Percentiles rank a stretch among this genome's conserved stretches.
Conservation (phyloP, 2,888 invertebrate genomes). For the Euplexia lucipara region DNA sequence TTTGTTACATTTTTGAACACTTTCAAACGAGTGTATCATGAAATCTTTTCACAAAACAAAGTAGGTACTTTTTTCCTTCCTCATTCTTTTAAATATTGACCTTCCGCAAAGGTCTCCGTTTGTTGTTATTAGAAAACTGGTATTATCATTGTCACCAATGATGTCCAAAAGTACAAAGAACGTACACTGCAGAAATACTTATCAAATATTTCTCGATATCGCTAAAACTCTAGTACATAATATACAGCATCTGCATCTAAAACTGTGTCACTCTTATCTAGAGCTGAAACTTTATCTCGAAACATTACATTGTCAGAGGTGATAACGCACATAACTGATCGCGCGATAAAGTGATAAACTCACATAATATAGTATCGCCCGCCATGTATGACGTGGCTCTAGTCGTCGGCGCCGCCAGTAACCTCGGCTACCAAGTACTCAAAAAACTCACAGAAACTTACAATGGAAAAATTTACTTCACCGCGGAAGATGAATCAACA, state of each 20-base stretch:
- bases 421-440: conserved; percentile 85
- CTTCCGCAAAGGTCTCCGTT: too few relatives aligned
- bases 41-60: too few relatives aligned
- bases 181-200: too few relatives aligned
- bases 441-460: conserved; percentile 79
- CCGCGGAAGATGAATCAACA: conserved; percentile 82
- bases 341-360: conserved; percentile 82
- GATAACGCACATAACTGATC: conserved; percentile 83
- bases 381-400: conserved; percentile 86
- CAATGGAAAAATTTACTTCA: conserved; percentile 85
- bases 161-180: too few relatives aligned
- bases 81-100: too few relatives aligned
- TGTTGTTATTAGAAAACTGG: too few relatives aligned
- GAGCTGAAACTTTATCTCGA: conserved; percentile 69
- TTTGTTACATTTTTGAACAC: background rate
- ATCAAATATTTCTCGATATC: background rate
- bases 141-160: too few relatives aligned
- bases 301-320: conserved; percentile 73
- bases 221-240: conserved; percentile 36
- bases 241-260: conserved; percentile 73
- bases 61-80: too few relatives aligned
- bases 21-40: too few relatives aligned
- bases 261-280: conserved; percentile 70
- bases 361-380: conserved; percentile 73
- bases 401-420: conserved; percentile 85